A percentile compares a stretch with the other conserved stretches of the same genome.
Evolutionary conservation across 2,888 invertebrate species (phyloP).

Genomic region (Agriopis aurantiaria): DNA sequence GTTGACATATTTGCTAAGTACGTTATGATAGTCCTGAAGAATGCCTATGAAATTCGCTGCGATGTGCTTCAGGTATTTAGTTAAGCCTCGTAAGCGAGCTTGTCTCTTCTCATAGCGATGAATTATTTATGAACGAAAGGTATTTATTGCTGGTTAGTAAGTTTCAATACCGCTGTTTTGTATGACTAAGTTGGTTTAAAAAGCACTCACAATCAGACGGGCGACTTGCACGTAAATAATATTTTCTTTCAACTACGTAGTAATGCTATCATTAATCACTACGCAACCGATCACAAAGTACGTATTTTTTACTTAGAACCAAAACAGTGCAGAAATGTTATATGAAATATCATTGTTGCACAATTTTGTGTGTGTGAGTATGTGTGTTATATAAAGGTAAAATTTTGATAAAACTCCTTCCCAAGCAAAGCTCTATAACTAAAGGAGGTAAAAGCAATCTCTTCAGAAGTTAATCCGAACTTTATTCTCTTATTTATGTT

Average conservation of each 20-base stretch:
- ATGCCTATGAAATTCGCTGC: background rate
- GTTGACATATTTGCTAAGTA: conserved; percentile 11
- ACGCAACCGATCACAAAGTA: too few species aligned
- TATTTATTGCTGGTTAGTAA: conserved; percentile 13
- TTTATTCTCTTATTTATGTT: conserved; percentile 18
- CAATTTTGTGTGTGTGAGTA: too few species aligned
- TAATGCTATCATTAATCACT: too few species aligned
- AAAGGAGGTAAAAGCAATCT: conserved; percentile 9
- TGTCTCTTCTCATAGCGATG: background rate
- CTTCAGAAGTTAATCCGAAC: conserved; percentile 10
- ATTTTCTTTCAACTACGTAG: too few species aligned
- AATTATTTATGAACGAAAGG: conserved; percentile 15
- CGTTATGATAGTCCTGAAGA: conserved; percentile 10
- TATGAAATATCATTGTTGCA: too few species aligned
- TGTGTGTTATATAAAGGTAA: background rate
- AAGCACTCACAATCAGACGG: too few species aligned
- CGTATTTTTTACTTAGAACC: too few species aligned
- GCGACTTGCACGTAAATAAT: too few species aligned
- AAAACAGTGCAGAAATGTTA: too few species aligned
- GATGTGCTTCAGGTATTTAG: conserved; percentile 23
- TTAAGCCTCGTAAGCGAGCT: conserved; percentile 18
- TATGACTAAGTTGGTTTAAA: background rate
- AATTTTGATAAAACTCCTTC: background rate
- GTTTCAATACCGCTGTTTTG: conserved; percentile 1
- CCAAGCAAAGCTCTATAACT: background rate